phyloP scores from a whole-genome alignment of 2,888 invertebrate species.

The Caenorhabditis sp. region DNA sequence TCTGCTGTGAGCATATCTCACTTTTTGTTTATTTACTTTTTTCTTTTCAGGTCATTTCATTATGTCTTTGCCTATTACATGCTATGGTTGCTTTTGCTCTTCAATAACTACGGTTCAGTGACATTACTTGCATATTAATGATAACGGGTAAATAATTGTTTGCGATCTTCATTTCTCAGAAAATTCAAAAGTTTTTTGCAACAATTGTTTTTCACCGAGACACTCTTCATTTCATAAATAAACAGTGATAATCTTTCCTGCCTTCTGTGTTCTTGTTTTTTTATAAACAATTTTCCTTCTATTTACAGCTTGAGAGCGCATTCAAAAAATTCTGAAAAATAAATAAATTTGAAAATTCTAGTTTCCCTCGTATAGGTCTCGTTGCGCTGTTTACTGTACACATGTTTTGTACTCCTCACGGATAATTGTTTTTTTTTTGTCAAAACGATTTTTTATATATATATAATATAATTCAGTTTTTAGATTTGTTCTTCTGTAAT shows the following conservation, averaged over 20 bases:
- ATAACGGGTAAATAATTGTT: neutral
- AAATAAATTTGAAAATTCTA: neutral
- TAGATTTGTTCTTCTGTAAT: too few relatives aligned
- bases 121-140: neutral
- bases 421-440: too few relatives aligned
- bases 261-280: neutral
- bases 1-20: slow-evolving; percentile 59
- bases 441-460: too few relatives aligned
- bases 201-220: neutral
- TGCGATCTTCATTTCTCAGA: neutral
- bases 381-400: too few relatives aligned
- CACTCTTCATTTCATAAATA: neutral
- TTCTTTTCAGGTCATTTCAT: slow-evolving; percentile 51
- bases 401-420: too few relatives aligned
- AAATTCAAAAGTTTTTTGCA: neutral
- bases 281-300: too few relatives aligned
- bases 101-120: slow-evolving; percentile 30
- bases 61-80: slow-evolving; percentile 59
- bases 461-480: too few relatives aligned
- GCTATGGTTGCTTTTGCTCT: slow-evolving; percentile 60
- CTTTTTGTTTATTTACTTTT: neutral
- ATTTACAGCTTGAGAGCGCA: too few relatives aligned
- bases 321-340: neutral
- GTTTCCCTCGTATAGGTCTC: too few relatives aligned
- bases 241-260: neutral